phyloP scores from a whole-genome alignment of 2,113 vertebrate species.

The Pelmatolapia mariae region DNA sequence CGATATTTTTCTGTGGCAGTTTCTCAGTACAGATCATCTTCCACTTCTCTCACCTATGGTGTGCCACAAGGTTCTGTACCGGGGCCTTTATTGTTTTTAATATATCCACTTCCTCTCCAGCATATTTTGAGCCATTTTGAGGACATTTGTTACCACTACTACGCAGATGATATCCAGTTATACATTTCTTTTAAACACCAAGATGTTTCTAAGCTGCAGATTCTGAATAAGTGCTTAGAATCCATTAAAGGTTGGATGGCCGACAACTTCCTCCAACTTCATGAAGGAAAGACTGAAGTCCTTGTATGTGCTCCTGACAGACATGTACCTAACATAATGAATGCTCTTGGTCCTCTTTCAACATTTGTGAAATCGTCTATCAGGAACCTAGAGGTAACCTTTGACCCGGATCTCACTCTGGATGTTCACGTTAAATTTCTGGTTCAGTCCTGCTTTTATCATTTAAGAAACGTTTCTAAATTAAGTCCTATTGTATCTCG shows the following conservation, averaged over 20 bases:
- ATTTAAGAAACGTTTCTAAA: not conserved
- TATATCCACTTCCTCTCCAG: not conserved
- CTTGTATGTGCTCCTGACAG: not conserved
- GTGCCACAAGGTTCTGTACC: not conserved
- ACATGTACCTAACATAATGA: not conserved
- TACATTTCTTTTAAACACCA: not conserved
- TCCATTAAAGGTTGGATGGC: not conserved
- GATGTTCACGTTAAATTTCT: not conserved
- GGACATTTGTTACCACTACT: accelerated
- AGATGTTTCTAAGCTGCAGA: not conserved
- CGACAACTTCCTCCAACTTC: accelerated
- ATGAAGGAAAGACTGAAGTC: too few relatives aligned
- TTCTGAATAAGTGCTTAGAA: accelerated
- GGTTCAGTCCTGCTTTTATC: not conserved
- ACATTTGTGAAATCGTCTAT: not conserved
- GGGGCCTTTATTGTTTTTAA: not conserved
- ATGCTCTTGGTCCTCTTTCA: not conserved
- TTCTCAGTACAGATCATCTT: not conserved
- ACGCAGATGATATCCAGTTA: not conserved
- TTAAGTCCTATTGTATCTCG: not conserved
- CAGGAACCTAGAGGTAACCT: not conserved
- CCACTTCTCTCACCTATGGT: not conserved
- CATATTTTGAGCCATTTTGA: not conserved
- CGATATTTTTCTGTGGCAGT: not conserved
- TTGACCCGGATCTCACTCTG: not conserved